A percentile compares a stretch with the other conserved stretches of the same genome.
phyloP scores from a whole-genome alignment of 2,797 vertebrate genomes.

The Diglossa cyanea region DNA sequence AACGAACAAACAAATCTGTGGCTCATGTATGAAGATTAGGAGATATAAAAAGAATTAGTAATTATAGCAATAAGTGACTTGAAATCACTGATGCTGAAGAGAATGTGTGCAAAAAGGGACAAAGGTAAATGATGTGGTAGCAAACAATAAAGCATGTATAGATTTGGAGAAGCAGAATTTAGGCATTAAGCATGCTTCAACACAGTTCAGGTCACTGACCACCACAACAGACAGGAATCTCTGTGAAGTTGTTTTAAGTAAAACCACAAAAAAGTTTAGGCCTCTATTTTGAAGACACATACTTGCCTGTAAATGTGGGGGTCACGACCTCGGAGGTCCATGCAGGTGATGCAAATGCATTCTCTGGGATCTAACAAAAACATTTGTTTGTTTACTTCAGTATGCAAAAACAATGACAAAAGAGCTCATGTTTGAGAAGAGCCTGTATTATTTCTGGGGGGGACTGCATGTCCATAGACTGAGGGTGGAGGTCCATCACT shows the following conservation, averaged over 20 bases:
- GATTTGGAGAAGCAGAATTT: not conserved
- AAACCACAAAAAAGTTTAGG: not conserved
- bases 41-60: not conserved
- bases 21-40: not conserved
- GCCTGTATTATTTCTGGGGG: not conserved
- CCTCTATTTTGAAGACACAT: not conserved
- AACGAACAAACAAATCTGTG: not conserved
- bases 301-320: not conserved
- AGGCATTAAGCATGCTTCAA: not conserved
- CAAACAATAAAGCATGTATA: not conserved
- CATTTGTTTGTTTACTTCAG: not conserved
- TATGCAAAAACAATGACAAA: not conserved
- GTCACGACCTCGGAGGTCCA: not conserved
- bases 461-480: not conserved
- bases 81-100: not conserved
- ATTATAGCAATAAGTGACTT: not conserved
- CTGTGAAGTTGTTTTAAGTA: not conserved
- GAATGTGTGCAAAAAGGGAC: not conserved
- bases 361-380: constrained; percentile 14
- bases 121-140: not conserved
- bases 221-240: not conserved
- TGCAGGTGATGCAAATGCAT: not conserved
- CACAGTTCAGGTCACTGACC: not conserved
- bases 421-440: not conserved
- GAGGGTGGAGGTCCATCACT: not conserved